These are phyloP conservation scores for Aegotheles bennettii DNA, from an alignment of 2,113 vertebrate genomes.

Conservation along the genomic window DNA sequence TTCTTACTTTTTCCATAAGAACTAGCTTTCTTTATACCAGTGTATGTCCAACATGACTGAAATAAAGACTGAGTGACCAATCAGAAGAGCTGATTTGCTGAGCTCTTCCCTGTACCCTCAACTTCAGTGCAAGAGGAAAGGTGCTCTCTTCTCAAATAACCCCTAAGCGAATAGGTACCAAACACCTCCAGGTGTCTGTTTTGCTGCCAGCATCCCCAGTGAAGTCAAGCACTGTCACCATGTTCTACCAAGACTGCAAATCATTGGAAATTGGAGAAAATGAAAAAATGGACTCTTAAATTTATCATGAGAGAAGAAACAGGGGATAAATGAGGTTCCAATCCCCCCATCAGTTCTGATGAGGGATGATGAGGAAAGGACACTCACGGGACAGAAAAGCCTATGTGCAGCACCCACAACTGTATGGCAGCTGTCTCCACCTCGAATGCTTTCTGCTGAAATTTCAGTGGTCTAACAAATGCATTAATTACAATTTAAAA, in stretches of 20 bases:
- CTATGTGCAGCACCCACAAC: not conserved
- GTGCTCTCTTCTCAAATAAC: not conserved
- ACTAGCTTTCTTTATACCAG: not conserved
- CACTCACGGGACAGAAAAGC: not conserved
- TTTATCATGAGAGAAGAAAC: not conserved
- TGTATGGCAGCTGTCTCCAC: not conserved
- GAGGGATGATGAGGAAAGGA: not conserved
- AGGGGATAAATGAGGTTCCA: not conserved
- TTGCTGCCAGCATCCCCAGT: not conserved
- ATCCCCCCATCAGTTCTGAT: not conserved
- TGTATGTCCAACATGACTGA: not conserved
- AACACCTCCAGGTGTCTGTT: not conserved
- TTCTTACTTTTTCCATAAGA: not conserved
- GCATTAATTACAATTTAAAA: not conserved
- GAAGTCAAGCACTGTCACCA: not conserved
- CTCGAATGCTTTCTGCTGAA: not conserved
- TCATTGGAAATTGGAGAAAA: not conserved
- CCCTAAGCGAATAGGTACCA: not conserved
- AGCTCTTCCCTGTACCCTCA: not conserved
- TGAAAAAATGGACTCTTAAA: rapidly evolving
- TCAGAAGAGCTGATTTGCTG: not conserved
- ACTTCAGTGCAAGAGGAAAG: not conserved
- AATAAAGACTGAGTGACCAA: not conserved
- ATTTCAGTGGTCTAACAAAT: not conserved
- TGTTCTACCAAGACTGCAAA: not conserved